Conservation (phyloP, 2,888 invertebrate species). For the Leptinotarsa rubiginosa region DNA sequence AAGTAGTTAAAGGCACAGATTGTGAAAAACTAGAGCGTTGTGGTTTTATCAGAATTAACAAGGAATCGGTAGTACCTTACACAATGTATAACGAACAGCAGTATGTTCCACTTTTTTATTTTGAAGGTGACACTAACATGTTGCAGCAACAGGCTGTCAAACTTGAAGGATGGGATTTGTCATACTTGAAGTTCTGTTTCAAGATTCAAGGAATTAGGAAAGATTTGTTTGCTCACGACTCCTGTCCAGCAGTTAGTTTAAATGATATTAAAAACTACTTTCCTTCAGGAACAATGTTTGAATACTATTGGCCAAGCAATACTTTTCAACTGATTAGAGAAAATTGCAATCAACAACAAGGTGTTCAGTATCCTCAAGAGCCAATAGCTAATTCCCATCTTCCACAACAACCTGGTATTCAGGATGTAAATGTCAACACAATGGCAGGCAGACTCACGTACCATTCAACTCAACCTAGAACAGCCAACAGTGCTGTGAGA, state of each 20-base stretch:
- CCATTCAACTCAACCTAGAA: constrained; percentile 57
- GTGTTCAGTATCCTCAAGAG: constrained; percentile 83
- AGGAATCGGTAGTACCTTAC: constrained; percentile 93
- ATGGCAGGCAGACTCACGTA: constrained; percentile 57
- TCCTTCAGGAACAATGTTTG: constrained; percentile 88
- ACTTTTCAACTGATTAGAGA: constrained; percentile 80
- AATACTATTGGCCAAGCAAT: constrained; percentile 94
- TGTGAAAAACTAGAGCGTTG: constrained; percentile 82
- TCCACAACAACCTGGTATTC: constrained; percentile 64
- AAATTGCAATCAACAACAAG: constrained; percentile 64
- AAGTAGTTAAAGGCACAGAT: constrained; percentile 76
- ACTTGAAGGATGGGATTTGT: constrained; percentile 91
- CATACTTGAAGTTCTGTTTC: constrained; percentile 93
- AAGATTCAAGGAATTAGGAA: constrained; percentile 93
- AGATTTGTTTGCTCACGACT: constrained; percentile 90
- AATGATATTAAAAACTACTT: constrained; percentile 92
- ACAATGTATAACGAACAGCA: constrained; percentile 85
- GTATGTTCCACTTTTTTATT: constrained; percentile 92
- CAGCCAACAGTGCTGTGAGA: constrained; percentile 58
- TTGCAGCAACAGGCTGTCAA: constrained; percentile 88
- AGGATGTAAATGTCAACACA: constrained; percentile 57
- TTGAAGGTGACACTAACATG: constrained; percentile 92
- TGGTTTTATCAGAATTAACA: constrained; percentile 92
- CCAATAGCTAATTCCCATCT: constrained; percentile 72
- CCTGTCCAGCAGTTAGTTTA: constrained; percentile 90